phyloP scores from a whole-genome alignment of 2,888 invertebrate genomes.

The Noctua janthina region DNA sequence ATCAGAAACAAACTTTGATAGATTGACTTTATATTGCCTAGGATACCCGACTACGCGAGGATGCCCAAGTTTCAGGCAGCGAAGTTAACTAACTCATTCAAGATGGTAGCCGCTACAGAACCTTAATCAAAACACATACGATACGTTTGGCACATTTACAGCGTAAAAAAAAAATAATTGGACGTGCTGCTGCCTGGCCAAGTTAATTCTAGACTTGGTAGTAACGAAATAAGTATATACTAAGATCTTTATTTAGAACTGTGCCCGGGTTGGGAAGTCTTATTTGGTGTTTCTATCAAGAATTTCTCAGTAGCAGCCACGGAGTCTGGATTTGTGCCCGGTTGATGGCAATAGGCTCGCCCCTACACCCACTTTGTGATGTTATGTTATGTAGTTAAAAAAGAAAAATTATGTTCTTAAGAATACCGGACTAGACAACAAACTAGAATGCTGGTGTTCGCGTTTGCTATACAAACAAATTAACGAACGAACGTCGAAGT shows the following conservation, averaged over 20 bases:
- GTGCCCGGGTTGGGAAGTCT: too few species aligned
- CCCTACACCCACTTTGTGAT: too few species aligned
- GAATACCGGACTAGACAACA: too few species aligned
- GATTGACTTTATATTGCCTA: slow-evolving; percentile 52
- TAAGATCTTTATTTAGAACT: slow-evolving; percentile 44
- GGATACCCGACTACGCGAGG: slow-evolving; percentile 16
- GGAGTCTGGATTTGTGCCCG: too few species aligned
- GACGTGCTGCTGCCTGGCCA: neutral
- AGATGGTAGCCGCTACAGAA: slow-evolving; percentile 8
- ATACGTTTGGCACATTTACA: slow-evolving; percentile 28
- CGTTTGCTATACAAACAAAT: too few species aligned
- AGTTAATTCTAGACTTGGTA: slow-evolving; percentile 25
- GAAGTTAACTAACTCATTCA: slow-evolving; percentile 43
- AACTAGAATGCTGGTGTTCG: too few species aligned
- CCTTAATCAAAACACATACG: slow-evolving; percentile 49
- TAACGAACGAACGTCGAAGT: too few species aligned
- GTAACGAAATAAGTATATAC: slow-evolving; percentile 11
- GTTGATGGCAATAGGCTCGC: too few species aligned
- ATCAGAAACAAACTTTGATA: slow-evolving; percentile 39
- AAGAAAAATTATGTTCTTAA: too few species aligned
- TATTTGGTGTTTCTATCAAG: too few species aligned
- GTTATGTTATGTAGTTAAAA: too few species aligned
- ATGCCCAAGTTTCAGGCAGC: slow-evolving; percentile 40
- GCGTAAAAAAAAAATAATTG: slow-evolving; percentile 41
- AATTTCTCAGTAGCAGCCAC: too few species aligned